Base-by-base conservation (phyloP, 2,113 vertebrate genomes). In the Scatophagus argus region DNA sequence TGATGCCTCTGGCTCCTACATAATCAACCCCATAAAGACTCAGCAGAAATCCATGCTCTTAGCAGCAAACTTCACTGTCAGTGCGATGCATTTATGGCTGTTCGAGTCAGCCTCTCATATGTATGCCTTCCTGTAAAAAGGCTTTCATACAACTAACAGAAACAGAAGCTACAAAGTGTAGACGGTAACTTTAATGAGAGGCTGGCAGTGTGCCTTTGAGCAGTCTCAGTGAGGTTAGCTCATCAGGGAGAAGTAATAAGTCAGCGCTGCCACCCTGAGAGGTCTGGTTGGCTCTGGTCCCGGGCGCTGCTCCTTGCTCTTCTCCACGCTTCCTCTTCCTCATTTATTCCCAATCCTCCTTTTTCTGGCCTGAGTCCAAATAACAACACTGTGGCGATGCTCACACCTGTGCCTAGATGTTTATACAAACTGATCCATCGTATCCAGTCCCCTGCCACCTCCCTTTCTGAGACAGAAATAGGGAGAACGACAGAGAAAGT, bases 381-480 rank as follows among this genome's bases (percentile, higher is more conserved):
- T 44, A 70, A 44, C 79, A 77, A 65, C 0, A n/a, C 60, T 17
- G 66, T 74, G 74, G 38, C 64, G 25, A 68, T 64, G 65, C 84
- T 79, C 77, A 66, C 89, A 86, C 86, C 74, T 90, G 84, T 79
- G 66, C 73, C 43, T 59, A 10, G 60, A 82, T 79, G 58, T 44
- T 87, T 82, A 83, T 83, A 87, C 70, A 89, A 58, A 83, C 29
- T 32, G 72, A 88, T 88, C 71, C 59, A 65, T 83, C 77, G 85
- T 59, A 47, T 51, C 34, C 63, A 58, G 41, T 44, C 13, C 43
- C 19, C 56, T 25, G 6, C 1, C 8, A 8, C 17, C 1, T 52
- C 46, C 52, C 21, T 38, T 46, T 21, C 46, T 59, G 43, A 31
- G 46, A 75, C 77, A 66, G 43, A 81, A 83, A 78, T 47, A 60